Evolutionary conservation across 2,888 invertebrate species (phyloP).

Genomic region (Andrena camellia): DNA sequence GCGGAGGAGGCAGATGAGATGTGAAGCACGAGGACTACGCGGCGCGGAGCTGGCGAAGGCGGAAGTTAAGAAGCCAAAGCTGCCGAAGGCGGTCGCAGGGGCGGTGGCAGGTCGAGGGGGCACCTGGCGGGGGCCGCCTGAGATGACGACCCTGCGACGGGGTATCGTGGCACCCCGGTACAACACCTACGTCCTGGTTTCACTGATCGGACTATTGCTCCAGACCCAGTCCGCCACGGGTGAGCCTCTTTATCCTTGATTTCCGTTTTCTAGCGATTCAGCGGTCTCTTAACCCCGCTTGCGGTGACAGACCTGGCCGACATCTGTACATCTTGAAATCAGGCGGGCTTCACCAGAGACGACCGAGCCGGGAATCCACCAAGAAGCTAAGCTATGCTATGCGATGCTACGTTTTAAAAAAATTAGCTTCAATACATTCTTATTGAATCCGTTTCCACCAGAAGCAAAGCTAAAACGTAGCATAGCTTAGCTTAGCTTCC

Average conservation of each 20-base stretch:
- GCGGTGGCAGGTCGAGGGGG: slow-evolving; percentile 72
- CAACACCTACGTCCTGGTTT: slow-evolving; percentile 76
- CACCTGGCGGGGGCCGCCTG: slow-evolving; percentile 81
- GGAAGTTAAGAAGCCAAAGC: slow-evolving; percentile 59
- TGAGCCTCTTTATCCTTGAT: slow-evolving; percentile 63
- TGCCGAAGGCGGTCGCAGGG: slow-evolving; percentile 60
- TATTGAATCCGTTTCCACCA: too few species aligned
- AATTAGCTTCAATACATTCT: too few species aligned
- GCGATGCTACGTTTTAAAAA: too few species aligned
- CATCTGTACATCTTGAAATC: too few species aligned
- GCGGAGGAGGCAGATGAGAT: slow-evolving; percentile 77
- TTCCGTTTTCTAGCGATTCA: neutral
- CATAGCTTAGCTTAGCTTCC: too few species aligned
- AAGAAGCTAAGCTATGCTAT: too few species aligned
- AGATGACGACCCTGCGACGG: slow-evolving; percentile 83
- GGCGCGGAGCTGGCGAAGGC: slow-evolving; percentile 60
- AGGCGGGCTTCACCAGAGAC: too few species aligned
- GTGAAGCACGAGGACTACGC: slow-evolving; percentile 72
- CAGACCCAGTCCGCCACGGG: slow-evolving; percentile 79
- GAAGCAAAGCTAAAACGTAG: too few species aligned
- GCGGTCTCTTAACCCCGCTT: too few species aligned
- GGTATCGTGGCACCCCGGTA: slow-evolving; percentile 79
- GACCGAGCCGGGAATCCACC: too few species aligned
- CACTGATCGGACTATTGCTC: slow-evolving; percentile 76
- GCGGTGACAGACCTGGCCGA: too few species aligned